Percentiles rank a stretch among this genome's conserved stretches.
phyloP scores from a whole-genome alignment of 2,113 vertebrate genomes.

The Tapirus terrestris region DNA sequence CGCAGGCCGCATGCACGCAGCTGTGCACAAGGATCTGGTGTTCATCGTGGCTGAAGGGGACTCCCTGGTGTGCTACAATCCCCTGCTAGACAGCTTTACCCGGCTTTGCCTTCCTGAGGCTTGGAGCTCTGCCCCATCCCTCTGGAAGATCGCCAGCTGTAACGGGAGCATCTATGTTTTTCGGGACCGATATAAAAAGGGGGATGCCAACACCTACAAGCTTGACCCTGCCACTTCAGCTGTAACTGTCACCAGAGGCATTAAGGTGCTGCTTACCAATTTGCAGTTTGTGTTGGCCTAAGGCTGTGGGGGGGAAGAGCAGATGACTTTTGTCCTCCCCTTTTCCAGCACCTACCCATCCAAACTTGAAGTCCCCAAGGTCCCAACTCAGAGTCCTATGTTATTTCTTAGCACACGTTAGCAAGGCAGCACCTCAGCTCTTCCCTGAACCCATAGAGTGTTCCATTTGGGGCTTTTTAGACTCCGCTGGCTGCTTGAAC shows the following conservation, averaged over 20 bases:
- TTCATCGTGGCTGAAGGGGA: slow-evolving; percentile 97
- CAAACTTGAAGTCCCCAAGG: neutral
- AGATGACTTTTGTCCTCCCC: neutral
- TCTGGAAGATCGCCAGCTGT: slow-evolving; percentile 99
- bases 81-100: slow-evolving; percentile 97
- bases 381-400: neutral
- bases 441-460: neutral
- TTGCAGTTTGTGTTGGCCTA: slow-evolving; percentile 98
- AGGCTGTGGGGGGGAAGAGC: slow-evolving; percentile 27
- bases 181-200: slow-evolving; percentile 97
- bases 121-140: slow-evolving; percentile 96
- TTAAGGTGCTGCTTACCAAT: slow-evolving; percentile 97
- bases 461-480: neutral
- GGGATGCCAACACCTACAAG: slow-evolving; percentile 96
- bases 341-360: neutral
- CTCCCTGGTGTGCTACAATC: slow-evolving; percentile 97
- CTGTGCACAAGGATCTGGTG: slow-evolving; percentile 97
- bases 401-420: neutral
- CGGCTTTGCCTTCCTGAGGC: slow-evolving; percentile 96
- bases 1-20: slow-evolving; percentile 96
- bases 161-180: slow-evolving; percentile 98
- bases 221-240: slow-evolving; percentile 98
- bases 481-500: neutral
- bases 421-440: neutral
- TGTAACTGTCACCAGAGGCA: slow-evolving; percentile 95